Percentiles rank a stretch among this genome's conserved stretches.
Evolutionary conservation across 2,888 invertebrate species (phyloP).

Genomic region (Scelioninae gen. 1): DNA sequence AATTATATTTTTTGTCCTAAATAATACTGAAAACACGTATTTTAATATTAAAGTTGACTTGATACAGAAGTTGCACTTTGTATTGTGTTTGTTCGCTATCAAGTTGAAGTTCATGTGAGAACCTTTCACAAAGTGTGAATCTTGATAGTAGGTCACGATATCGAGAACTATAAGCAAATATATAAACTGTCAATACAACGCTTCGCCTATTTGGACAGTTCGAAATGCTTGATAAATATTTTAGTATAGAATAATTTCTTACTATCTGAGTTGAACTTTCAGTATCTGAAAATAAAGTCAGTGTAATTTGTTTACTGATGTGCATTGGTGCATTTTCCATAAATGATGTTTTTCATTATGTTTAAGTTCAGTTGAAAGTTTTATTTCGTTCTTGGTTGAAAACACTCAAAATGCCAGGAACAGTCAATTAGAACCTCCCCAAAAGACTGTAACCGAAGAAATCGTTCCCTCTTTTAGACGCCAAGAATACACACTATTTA

Average conservation of each 20-base stretch:
- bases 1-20: no score
- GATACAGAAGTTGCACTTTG: conserved; percentile 40
- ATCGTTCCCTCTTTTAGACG: conserved; percentile 58
- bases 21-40: no score
- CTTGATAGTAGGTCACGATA: conserved; percentile 55
- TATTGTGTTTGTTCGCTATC: conserved; percentile 45
- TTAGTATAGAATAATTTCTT: background rate
- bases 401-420: conserved; percentile 41
- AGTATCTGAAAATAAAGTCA: no score
- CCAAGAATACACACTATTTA: conserved; percentile 55
- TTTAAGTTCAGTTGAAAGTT: conserved; percentile 28
- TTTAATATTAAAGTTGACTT: background rate
- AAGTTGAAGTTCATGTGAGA: conserved; percentile 46
- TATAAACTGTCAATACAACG: conserved; percentile 54
- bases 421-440: conserved; percentile 59
- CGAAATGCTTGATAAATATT: background rate
- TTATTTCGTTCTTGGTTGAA: conserved; percentile 35
- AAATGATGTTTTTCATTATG: conserved; percentile 7
- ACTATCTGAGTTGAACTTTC: no score
- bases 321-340: no score
- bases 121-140: conserved; percentile 53
- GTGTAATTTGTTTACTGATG: no score
- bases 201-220: conserved; percentile 24
- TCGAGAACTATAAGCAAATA: conserved; percentile 56
- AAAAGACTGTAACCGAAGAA: conserved; percentile 56